A percentile compares a stretch with the other conserved stretches of the same genome.
Conservation (phyloP, 2,797 vertebrate genomes). For the Oreortyx pictus region DNA sequence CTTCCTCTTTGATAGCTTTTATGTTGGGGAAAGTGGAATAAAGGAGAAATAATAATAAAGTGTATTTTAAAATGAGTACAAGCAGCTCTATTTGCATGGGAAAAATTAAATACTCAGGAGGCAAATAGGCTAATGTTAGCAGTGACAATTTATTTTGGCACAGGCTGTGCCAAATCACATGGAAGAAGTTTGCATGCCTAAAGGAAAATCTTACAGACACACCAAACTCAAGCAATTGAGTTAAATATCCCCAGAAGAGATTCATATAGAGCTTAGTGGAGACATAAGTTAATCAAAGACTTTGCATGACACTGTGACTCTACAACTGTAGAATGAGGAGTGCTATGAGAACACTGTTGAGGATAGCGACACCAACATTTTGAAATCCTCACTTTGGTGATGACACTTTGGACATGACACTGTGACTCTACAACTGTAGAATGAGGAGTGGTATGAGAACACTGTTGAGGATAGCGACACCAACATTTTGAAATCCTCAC, state of each 20-base stretch:
- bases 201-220: slow-evolving; percentile 26
- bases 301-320: neutral
- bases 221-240: slow-evolving; percentile 8
- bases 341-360: fast-evolving
- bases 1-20: slow-evolving; percentile 28
- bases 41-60: slow-evolving; percentile 59
- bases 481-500: neutral
- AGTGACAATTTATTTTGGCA: slow-evolving; percentile 45
- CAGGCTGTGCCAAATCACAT: neutral
- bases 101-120: slow-evolving; percentile 28
- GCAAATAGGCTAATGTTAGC: slow-evolving; percentile 37
- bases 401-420: neutral
- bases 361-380: neutral
- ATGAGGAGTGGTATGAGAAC: neutral
- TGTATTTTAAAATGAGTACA: slow-evolving; percentile 51
- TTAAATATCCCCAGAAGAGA: neutral
- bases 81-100: slow-evolving; percentile 46
- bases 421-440: neutral
- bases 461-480: fast-evolving
- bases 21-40: neutral
- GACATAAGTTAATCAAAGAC: neutral
- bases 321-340: neutral
- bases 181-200: slow-evolving; percentile 26
- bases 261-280: neutral
- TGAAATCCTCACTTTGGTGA: slow-evolving; percentile 36